Conservation (phyloP, 2,888 invertebrate species). For the Synergus gifuensis region DNA sequence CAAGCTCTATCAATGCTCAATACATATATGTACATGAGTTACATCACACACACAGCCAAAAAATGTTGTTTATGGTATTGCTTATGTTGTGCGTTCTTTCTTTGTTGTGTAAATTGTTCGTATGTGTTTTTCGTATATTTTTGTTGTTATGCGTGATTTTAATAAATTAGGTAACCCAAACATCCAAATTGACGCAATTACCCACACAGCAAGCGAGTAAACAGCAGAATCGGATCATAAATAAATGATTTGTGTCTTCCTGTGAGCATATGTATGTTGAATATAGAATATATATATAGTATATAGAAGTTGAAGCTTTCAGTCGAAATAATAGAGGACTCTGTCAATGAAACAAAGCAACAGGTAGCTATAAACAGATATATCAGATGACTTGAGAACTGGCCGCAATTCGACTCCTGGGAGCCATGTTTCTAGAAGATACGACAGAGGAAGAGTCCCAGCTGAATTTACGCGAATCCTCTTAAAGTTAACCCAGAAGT, state of each 20-base stretch:
- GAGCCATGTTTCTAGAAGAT: neutral
- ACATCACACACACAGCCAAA: too few species aligned
- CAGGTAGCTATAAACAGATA: slow-evolving; percentile 33
- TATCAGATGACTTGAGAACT: slow-evolving; percentile 33
- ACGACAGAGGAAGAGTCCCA: neutral
- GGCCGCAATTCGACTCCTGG: slow-evolving; percentile 33
- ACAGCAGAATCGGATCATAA: neutral
- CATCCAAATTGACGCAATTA: neutral
- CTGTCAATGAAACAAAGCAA: slow-evolving; percentile 39
- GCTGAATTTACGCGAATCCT: neutral
- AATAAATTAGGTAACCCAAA: too few species aligned
- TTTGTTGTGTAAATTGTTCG: too few species aligned
- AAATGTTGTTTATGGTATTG: too few species aligned
- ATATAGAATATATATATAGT: too few species aligned
- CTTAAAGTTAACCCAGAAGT: neutral
- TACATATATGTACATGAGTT: too few species aligned
- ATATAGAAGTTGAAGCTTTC: neutral
- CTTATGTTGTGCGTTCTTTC: too few species aligned
- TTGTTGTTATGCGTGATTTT: too few species aligned
- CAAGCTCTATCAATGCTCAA: too few species aligned
- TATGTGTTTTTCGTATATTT: too few species aligned
- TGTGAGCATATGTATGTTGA: too few species aligned
- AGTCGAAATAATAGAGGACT: slow-evolving; percentile 20
- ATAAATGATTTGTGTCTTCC: slow-evolving; percentile 8
- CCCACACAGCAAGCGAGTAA: neutral